Evolutionary conservation across 2,797 vertebrate genomes (phyloP).

Genomic region (Danio jaintianensis): DNA sequence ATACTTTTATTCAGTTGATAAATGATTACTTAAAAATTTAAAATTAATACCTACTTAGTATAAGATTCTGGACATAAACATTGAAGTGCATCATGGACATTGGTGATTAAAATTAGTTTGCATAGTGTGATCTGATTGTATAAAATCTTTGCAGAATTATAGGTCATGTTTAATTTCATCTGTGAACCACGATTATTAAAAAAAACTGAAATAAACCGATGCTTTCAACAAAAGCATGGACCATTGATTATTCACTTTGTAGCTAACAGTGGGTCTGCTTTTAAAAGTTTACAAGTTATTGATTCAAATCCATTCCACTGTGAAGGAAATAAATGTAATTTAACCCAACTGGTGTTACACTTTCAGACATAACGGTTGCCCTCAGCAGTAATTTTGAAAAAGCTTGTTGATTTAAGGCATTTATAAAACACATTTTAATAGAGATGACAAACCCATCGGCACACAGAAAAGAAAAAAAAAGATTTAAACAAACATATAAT

Average conservation of each 20-base stretch:
- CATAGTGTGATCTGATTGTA: no score
- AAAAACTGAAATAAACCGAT: neutral
- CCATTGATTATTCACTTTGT: neutral
- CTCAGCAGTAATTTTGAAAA: neutral
- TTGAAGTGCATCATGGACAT: no score
- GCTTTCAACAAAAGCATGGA: neutral
- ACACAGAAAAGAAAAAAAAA: neutral
- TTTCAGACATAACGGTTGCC: neutral
- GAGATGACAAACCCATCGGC: neutral
- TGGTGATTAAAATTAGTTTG: no score
- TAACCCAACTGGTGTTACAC: neutral
- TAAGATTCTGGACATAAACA: no score
- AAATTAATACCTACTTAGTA: no score
- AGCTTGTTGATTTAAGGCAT: neutral
- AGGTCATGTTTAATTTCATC: no score
- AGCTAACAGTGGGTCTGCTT: neutral
- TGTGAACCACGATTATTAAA: no score
- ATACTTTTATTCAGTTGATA: no score
- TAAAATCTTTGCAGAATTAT: no score
- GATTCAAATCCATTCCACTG: neutral
- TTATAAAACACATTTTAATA: neutral
- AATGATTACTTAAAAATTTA: no score
- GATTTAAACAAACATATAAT: neutral
- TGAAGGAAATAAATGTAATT: neutral
- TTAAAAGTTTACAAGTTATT: neutral